Evolutionary conservation across 2,797 vertebrate genomes (phyloP).

Genomic region (Paedocypris micromegethes): DNA sequence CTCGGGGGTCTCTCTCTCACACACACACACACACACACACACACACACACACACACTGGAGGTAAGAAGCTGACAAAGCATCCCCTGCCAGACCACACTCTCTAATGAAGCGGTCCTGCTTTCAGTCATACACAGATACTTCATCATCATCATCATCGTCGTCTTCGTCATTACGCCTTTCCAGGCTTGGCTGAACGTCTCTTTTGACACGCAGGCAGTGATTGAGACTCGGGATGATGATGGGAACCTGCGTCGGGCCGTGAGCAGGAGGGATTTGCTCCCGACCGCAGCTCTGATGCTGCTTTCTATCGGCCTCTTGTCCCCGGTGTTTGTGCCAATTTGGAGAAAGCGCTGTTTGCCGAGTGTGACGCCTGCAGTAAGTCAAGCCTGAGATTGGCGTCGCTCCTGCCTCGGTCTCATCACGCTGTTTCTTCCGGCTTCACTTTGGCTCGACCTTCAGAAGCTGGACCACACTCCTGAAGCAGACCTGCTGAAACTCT

Average conservation of each 20-base stretch:
- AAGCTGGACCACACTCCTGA: too few species aligned
- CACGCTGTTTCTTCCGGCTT: constrained; percentile 8
- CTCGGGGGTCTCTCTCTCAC: constrained; percentile 28
- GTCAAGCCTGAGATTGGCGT: constrained; percentile 61
- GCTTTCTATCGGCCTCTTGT: constrained; percentile 53
- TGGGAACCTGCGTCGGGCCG: constrained; percentile 45
- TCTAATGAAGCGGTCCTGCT: constrained; percentile 75
- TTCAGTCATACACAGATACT: constrained; percentile 77
- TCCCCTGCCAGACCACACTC: constrained; percentile 36
- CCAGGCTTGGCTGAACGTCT: constrained; percentile 26
- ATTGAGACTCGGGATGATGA: constrained; percentile 43
- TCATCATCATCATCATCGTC: constrained; percentile 68
- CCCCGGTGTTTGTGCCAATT: constrained; percentile 61
- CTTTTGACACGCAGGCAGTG: constrained; percentile 35
- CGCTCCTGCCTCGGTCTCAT: constrained; percentile 39
- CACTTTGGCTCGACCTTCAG: too few species aligned
- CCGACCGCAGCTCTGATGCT: constrained; percentile 37
- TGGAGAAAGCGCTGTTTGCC: constrained; percentile 53
- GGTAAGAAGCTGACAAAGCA: constrained; percentile 47
- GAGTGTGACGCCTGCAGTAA: constrained; percentile 62
- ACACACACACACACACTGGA: constrained; percentile 10
- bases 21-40: constrained; percentile 10
- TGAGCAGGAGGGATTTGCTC: constrained; percentile 38
- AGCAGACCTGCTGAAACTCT: too few species aligned
- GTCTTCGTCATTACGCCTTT: constrained; percentile 35